Conservation (phyloP, 2,888 invertebrate species). For the Steinernema scapterisci region DNA sequence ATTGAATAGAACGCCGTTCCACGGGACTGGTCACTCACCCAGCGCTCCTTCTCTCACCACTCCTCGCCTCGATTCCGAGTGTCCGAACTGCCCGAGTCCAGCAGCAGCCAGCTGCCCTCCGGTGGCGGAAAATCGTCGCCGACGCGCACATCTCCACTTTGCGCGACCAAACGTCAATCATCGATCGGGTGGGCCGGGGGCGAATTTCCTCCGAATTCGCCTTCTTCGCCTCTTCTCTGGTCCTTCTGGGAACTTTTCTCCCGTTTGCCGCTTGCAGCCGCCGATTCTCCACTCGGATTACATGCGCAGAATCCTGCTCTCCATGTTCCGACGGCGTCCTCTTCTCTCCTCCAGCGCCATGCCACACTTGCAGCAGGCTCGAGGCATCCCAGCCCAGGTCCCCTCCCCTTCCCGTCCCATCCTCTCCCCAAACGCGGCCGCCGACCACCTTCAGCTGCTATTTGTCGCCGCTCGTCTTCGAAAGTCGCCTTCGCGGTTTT, state of each 20-base stretch:
- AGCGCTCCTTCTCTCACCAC: too few species aligned
- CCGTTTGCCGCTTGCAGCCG: neutral
- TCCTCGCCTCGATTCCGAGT: neutral
- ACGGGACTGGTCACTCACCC: neutral
- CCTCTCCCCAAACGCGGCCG: neutral
- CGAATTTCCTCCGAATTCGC: slow-evolving; percentile 9
- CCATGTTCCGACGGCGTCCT: neutral
- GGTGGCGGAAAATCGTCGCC: neutral
- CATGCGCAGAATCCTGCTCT: neutral
- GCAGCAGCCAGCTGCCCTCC: slow-evolving; percentile 8
- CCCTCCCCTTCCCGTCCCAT: neutral
- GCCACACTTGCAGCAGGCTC: neutral
- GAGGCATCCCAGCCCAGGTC: neutral
- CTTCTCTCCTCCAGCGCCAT: too few species aligned
- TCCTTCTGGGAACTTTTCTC: neutral
- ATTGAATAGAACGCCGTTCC: neutral
- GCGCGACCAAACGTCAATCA: neutral
- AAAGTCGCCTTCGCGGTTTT: neutral
- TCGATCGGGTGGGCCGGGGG: slow-evolving; percentile 23
- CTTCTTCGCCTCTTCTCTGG: neutral
- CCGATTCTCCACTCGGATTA: neutral
- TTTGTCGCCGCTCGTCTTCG: neutral
- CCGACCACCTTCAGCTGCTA: neutral
- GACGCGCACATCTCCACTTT: slow-evolving; percentile 25
- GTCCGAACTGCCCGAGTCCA: neutral